Percentiles rank a stretch among this genome's conserved stretches.
Conservation (phyloP, 1,140 invertebrate species). For the Pissodes strobi region DNA sequence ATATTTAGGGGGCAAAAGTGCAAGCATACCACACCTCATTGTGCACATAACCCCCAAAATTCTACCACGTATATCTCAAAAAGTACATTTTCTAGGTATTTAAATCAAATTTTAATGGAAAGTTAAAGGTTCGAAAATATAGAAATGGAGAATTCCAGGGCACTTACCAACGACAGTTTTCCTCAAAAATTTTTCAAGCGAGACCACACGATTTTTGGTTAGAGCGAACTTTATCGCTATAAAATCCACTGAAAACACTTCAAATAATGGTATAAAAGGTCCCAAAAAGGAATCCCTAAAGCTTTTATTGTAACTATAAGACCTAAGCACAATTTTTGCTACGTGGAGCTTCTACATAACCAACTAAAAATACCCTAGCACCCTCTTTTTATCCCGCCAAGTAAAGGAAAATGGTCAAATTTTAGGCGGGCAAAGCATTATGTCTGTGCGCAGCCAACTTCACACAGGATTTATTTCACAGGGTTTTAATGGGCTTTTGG, state of each 20-base stretch:
- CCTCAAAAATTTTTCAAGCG: constrained; percentile 5
- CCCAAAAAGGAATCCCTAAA: constrained; percentile 1
- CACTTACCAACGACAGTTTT: constrained; percentile 17
- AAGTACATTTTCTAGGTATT: constrained; percentile 11
- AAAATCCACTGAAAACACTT: constrained; percentile 14
- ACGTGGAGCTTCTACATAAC: constrained; percentile 34
- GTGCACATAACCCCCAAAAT: constrained; percentile 35
- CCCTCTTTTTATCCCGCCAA: constrained; percentile 38
- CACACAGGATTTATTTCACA: constrained; percentile 15
- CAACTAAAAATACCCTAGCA: constrained; percentile 36
- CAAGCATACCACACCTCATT: constrained; percentile 22
- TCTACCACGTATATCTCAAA: constrained; percentile 11
- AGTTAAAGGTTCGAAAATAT: not conserved
- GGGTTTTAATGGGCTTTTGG: not conserved
- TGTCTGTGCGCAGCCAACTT: constrained; percentile 28
- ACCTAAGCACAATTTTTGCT: constrained; percentile 17
- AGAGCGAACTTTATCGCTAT: not conserved
- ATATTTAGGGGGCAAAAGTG: constrained; percentile 9
- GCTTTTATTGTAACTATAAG: not conserved
- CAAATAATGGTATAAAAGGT: not conserved
- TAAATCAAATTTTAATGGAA: too few relatives aligned
- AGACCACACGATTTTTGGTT: constrained; percentile 22
- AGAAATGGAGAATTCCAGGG: not conserved
- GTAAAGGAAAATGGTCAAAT: constrained; percentile 32
- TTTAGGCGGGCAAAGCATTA: constrained; percentile 34